Conservation (phyloP, 2,888 invertebrate genomes). For the Netelia virgata region DNA sequence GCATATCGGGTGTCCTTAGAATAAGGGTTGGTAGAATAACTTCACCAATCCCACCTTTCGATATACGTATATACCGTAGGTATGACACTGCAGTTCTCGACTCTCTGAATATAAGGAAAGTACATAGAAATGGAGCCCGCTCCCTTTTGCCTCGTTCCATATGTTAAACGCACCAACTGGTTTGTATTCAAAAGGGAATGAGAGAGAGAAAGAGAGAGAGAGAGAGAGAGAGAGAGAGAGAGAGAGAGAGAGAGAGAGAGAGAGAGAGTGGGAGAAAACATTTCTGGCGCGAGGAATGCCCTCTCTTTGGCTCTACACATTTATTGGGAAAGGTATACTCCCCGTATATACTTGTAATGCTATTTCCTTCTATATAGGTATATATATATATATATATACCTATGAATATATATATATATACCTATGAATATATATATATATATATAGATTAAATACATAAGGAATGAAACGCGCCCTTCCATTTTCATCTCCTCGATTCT, state of each 20-base stretch:
- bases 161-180: slow-evolving; percentile 65
- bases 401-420: slow-evolving; percentile 18
- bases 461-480: slow-evolving; percentile 40
- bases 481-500: slow-evolving; percentile 35
- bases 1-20: no score
- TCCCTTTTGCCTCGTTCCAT: slow-evolving; percentile 57
- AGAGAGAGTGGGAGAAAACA: slow-evolving; percentile 42
- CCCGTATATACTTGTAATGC: slow-evolving; percentile 45
- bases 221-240: slow-evolving; percentile 7
- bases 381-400: slow-evolving; percentile 4
- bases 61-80: no score
- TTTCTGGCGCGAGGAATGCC: slow-evolving; percentile 46
- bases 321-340: slow-evolving; percentile 26
- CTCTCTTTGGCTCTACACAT: slow-evolving; percentile 29
- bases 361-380: slow-evolving; percentile 28
- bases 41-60: no score
- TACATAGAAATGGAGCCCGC: slow-evolving; percentile 56
- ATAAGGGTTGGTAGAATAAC: no score
- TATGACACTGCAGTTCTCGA: no score
- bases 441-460: slow-evolving; percentile 12
- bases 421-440: slow-evolving; percentile 8
- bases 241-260: not conserved
- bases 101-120: slow-evolving; percentile 30
- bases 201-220: slow-evolving; percentile 20
- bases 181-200: slow-evolving; percentile 62